These are phyloP conservation scores for Hirtodrosophila confusa DNA, from an alignment of 2,888 invertebrate genomes.

Conservation along the genomic window DNA sequence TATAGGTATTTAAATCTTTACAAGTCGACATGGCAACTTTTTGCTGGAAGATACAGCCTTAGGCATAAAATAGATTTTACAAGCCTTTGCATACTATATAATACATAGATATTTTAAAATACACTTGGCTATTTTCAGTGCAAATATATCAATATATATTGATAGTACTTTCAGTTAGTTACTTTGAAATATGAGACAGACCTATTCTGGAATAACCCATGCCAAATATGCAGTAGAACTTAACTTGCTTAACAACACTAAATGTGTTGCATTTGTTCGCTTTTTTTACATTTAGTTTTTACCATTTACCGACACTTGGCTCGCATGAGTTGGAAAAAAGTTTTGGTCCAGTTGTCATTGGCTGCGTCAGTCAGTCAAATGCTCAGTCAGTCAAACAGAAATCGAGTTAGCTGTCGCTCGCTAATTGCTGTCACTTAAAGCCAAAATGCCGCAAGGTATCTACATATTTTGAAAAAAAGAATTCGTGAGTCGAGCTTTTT, in stretches of 20 bases:
- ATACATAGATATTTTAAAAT: no score
- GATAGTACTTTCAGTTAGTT: no score
- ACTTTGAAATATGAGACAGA: no score
- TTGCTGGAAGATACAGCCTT: no score
- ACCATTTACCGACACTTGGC: neutral
- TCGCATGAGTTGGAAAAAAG: constrained; percentile 1
- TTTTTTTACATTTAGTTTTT: neutral
- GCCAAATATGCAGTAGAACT: neutral
- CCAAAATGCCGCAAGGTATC: constrained; percentile 52
- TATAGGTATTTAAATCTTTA: no score
- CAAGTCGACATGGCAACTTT: no score
- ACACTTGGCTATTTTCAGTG: no score
- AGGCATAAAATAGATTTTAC: no score
- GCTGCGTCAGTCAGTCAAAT: constrained; percentile 10
- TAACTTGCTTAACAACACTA: neutral
- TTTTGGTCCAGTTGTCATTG: constrained; percentile 16
- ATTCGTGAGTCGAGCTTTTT: constrained; percentile 49
- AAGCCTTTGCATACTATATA: no score
- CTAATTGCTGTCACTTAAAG: constrained; percentile 55
- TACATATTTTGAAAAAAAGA: constrained; percentile 13
- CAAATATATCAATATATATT: no score
- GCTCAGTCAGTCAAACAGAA: constrained; percentile 8
- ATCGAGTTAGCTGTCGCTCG: constrained; percentile 27
- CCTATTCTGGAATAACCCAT: no score
- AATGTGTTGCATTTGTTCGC: constrained; percentile 13